A percentile compares a stretch with the other conserved stretches of the same genome.
Conservation (phyloP, 2,888 invertebrate genomes). For the Tryphoninae sp. region DNA sequence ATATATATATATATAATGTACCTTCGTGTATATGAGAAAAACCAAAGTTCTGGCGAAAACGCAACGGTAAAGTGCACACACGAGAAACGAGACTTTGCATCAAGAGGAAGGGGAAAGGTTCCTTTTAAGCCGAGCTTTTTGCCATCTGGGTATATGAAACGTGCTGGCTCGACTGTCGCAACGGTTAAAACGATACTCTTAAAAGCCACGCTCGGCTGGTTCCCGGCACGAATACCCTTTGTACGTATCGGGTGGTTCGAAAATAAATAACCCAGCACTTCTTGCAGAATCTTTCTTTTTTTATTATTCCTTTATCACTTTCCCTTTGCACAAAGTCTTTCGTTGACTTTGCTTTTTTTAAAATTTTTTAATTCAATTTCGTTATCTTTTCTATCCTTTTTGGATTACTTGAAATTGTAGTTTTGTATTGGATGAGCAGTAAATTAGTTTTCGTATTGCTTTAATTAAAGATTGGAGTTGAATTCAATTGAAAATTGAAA, state of each 20-base stretch:
- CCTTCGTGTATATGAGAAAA: slow-evolving; percentile 20
- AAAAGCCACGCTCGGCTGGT: slow-evolving; percentile 26
- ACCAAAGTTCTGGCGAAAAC: slow-evolving; percentile 19
- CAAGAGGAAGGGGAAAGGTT: slow-evolving; percentile 6
- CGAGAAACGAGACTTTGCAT: background rate
- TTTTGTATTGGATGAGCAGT: no score
- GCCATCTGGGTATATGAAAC: slow-evolving; percentile 42
- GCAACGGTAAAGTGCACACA: background rate
- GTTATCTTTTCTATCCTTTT: no score
- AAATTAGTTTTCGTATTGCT: no score
- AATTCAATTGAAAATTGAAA: no score
- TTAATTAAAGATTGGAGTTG: no score
- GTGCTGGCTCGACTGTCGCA: slow-evolving; percentile 38
- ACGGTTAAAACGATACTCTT: slow-evolving; percentile 46
- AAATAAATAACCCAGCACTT: background rate
- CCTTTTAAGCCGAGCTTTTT: slow-evolving; percentile 56
- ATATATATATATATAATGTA: background rate
- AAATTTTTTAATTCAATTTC: no score
- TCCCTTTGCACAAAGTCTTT: no score
- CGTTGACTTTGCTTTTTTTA: no score
- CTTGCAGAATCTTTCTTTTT: no score
- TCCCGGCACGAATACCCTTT: slow-evolving; percentile 27
- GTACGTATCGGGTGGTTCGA: background rate
- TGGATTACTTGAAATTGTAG: no score
- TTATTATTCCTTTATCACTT: no score